Conservation (phyloP, 2,888 invertebrate species). For the Erannis defoliaria region DNA sequence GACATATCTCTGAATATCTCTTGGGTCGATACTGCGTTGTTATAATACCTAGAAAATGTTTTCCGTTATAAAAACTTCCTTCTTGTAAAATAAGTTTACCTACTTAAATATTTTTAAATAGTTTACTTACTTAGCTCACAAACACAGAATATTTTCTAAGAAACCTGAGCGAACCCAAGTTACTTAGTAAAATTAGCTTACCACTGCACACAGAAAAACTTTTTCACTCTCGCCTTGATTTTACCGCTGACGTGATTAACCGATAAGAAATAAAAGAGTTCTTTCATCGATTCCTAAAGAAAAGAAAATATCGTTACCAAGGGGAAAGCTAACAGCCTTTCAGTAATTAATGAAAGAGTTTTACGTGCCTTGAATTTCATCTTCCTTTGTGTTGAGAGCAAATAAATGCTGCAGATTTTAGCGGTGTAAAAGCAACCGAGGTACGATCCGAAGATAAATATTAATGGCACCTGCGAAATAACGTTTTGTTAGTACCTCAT, state of each 20-base stretch:
- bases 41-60: slow-evolving; percentile 70
- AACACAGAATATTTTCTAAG: slow-evolving; percentile 8
- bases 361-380: slow-evolving; percentile 72
- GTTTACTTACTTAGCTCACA: too few relatives aligned
- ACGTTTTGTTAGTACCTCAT: slow-evolving; percentile 31
- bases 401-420: slow-evolving; percentile 70
- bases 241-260: slow-evolving; percentile 77
- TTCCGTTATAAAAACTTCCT: background rate
- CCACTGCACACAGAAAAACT: slow-evolving; percentile 81
- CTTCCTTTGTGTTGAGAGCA: slow-evolving; percentile 69
- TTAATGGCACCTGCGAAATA: slow-evolving; percentile 62
- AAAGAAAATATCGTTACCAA: slow-evolving; percentile 24
- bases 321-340: slow-evolving; percentile 20
- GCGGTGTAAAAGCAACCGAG: slow-evolving; percentile 71
- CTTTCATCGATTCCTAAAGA: slow-evolving; percentile 77
- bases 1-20: slow-evolving; percentile 79
- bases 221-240: slow-evolving; percentile 77
- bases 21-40: slow-evolving; percentile 70
- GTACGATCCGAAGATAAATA: slow-evolving; percentile 68
- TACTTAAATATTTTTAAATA: background rate
- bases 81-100: background rate
- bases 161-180: slow-evolving; percentile 10
- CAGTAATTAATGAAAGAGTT: slow-evolving; percentile 32
- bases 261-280: slow-evolving; percentile 79
- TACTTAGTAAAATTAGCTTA: slow-evolving; percentile 51